These are phyloP conservation scores for Petaurus breviceps DNA, from an alignment of 2,113 vertebrate species.

Conservation along the genomic window DNA sequence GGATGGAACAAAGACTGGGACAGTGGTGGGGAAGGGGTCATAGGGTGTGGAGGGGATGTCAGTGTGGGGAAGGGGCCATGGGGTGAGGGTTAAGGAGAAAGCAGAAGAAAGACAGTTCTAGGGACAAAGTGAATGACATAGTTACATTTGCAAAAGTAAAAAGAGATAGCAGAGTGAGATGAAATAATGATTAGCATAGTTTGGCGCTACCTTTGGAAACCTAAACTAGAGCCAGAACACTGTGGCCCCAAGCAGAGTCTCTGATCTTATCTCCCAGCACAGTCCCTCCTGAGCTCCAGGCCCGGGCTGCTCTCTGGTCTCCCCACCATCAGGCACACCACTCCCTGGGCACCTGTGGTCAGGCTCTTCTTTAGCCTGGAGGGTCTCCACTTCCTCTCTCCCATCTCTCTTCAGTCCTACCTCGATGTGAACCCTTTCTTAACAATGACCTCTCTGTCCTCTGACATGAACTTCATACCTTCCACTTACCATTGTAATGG, in stretches of 20 bases:
- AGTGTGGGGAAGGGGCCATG: not conserved
- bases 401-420: not conserved
- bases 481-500: not conserved
- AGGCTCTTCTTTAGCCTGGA: not conserved
- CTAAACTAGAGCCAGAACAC: not conserved
- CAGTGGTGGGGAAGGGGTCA: no score
- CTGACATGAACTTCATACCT: not conserved
- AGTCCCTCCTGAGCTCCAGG: not conserved
- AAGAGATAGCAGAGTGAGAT: not conserved
- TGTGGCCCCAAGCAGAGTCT: not conserved
- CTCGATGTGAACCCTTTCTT: not conserved
- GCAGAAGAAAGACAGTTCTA: not conserved
- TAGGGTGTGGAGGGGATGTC: no score
- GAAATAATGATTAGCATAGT: not conserved
- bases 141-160: not conserved
- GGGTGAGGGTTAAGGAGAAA: not conserved
- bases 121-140: not conserved
- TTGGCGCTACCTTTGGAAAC: not conserved
- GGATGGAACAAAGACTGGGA: no score
- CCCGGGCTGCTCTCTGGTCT: not conserved
- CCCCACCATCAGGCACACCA: not conserved
- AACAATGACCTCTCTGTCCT: not conserved
- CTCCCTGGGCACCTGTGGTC: not conserved
- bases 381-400: not conserved
- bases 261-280: not conserved